Evolutionary conservation across 2,888 invertebrate species (phyloP).

Genomic region (Ochropleura leucogaster): DNA sequence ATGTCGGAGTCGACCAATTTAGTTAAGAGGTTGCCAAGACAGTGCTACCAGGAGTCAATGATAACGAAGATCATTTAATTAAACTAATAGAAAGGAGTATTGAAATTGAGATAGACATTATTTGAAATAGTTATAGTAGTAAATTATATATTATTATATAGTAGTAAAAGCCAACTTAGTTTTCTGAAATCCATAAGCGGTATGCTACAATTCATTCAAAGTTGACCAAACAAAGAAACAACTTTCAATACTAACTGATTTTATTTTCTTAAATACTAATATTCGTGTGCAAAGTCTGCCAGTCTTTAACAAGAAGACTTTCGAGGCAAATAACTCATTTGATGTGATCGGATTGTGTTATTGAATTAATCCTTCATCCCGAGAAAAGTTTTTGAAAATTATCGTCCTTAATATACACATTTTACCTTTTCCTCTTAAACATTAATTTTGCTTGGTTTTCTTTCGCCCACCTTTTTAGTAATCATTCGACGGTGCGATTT

Average conservation of each 20-base stretch:
- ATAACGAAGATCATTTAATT: background rate
- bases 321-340: slow-evolving; percentile 16
- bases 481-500: slow-evolving; percentile 24
- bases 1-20: slow-evolving; percentile 16
- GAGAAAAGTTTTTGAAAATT: slow-evolving; percentile 33
- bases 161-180: too few species aligned
- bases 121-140: background rate
- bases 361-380: slow-evolving; percentile 26
- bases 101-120: background rate
- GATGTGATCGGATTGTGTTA: slow-evolving; percentile 32
- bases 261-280: background rate
- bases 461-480: slow-evolving; percentile 17
- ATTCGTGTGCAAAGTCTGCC: slow-evolving; percentile 7
- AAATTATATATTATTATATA: too few species aligned
- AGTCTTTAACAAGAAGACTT: background rate
- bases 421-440: slow-evolving; percentile 18
- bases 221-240: background rate
- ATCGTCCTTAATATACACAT: slow-evolving; percentile 20
- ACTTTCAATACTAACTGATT: background rate
- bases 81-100: background rate
- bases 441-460: slow-evolving; percentile 4
- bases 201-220: too few species aligned
- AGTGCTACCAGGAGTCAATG: background rate
- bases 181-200: background rate
- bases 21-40: slow-evolving; percentile 3